These are phyloP conservation scores for Catocala sponsa DNA, from an alignment of 2,888 invertebrate species.

Conservation along the genomic window DNA sequence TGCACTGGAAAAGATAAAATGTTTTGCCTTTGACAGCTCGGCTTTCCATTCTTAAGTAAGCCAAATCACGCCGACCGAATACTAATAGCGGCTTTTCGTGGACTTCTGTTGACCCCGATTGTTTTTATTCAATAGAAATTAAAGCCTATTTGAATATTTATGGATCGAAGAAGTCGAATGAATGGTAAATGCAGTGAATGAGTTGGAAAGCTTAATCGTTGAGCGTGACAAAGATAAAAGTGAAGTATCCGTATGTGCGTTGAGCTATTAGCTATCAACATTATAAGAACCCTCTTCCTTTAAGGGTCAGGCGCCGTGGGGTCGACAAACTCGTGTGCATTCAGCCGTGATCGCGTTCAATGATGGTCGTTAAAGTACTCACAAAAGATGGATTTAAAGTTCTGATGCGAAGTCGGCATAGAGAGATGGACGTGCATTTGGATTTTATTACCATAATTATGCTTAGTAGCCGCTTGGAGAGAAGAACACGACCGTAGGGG, in stretches of 20 bases:
- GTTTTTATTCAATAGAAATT: constrained; percentile 57
- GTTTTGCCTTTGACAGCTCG: constrained; percentile 65
- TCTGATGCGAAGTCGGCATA: constrained; percentile 36
- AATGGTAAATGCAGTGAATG: constrained; percentile 54
- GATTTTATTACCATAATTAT: constrained; percentile 48
- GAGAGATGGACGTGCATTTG: constrained; percentile 26
- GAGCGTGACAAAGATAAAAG: constrained; percentile 80
- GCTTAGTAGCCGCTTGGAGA: constrained; percentile 46
- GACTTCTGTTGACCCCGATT: constrained; percentile 50
- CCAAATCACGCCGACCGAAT: constrained; percentile 54
- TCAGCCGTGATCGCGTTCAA: constrained; percentile 64
- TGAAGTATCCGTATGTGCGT: constrained; percentile 65
- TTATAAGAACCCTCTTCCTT: constrained; percentile 80
- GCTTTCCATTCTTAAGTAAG: constrained; percentile 58
- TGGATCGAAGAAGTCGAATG: constrained; percentile 36
- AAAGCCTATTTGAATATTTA: constrained; percentile 44
- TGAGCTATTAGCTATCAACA: constrained; percentile 72
- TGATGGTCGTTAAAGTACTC: constrained; percentile 56
- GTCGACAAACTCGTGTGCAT: constrained; percentile 80
- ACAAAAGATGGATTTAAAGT: constrained; percentile 62
- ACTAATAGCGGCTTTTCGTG: constrained; percentile 62
- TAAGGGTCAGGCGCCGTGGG: constrained; percentile 74
- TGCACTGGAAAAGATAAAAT: constrained; percentile 65
- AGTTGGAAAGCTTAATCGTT: constrained; percentile 58
- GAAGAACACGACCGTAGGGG: constrained; percentile 43